Evolutionary conservation across 2,888 invertebrate genomes (phyloP), one percentile per base, ranked within the genome.

Genomic region (Syritta pipiens): DNA sequence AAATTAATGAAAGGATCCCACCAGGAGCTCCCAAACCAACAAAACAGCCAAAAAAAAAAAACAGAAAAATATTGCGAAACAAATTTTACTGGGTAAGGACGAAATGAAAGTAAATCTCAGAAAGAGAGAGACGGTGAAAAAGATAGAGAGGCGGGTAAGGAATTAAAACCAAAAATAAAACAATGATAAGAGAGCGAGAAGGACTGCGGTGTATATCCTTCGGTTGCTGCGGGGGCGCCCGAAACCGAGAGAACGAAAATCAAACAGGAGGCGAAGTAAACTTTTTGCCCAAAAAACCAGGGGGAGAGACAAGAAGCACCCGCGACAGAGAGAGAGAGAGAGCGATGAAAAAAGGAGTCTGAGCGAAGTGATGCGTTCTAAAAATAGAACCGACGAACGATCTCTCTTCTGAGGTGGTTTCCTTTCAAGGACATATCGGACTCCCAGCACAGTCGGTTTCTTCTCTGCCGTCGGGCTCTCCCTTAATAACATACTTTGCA

Each of bases 341-440:
- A n/a, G n/a, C n/a, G n/a, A n/a, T n/a, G n/a, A 37, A 37, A 30
- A 37, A 37, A 14, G 37, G 37, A 37, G 12, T 35, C 6, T 5
- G 10, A 1, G 37, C 57, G 62, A 44, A 65, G 51, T 51, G 71
- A 59, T 57, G 26, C 44, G 2, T 72, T 74, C 76, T 76, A 76
- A 65, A 76, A 76, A 76, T 76, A 76, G 76, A 76, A 51, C 19
- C 44, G 19, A 46, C 44, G n/a, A 44, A 42, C 46, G 42, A 49
- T 62, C 44, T 22, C 22, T 22, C 48, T 46, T 5, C 44, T 28
- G 9, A 30, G 28, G 5, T 46, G 22, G 9, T 49, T 59, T 48
- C 32, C 57, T 37, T 63, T 69, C 76, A 76, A 76, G 76, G 76
- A 71, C 76, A 76, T 57, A 46, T 76, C 63, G 63, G 26, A 68